Base-by-base conservation (phyloP, 1,140 invertebrate genomes). In the Dinoponera quadriceps region DNA sequence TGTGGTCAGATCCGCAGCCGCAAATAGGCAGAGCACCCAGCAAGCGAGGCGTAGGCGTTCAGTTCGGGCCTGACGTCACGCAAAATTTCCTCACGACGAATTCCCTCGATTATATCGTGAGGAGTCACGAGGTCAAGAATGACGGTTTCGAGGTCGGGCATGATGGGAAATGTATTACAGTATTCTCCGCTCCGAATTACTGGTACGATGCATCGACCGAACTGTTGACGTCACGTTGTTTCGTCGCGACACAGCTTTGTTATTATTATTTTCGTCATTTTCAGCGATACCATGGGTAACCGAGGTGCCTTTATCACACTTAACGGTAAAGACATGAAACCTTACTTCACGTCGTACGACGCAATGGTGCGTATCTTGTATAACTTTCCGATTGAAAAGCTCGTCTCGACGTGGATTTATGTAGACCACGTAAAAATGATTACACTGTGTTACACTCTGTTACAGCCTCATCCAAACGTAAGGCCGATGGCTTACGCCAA, bases 121-220 rank as follows among this genome's bases (percentile, higher is more conserved):
- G 99, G 84, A 99, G 98, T 94, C 99, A 99, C 93, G 99, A 99
- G 94, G 99, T 99, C 3, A 99, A 99, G 95, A 97, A 97, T 89
- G 96, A 98, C 59, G 99, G 99, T 4, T 99, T 99, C 91, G 99
- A 99, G 94, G 94, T 98, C 22, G 97, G 97, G 13, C 99, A 99
- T 92, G 96, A 98, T 92, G 98, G 98, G 33, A 97, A 98, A 92
- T 99, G 98, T 92, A 98, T 99, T 86, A 99, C 98, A 3, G 98
- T 99, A 4, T 99, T 99, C 95, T 99, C 98, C 25, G 99, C 99
- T 84, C 99, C 99, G 81, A 99, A 99, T 95, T 99, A 99, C 95
- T 99, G 99, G 98, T 99, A 95, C 94, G 16, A 87, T n/a, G n/a
- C 65, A 16, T 16, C 2, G 5, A 72, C 33, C 0, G 63, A 11